phyloP scores from a whole-genome alignment of 2,113 vertebrate genomes.

The Cebus imitator region DNA sequence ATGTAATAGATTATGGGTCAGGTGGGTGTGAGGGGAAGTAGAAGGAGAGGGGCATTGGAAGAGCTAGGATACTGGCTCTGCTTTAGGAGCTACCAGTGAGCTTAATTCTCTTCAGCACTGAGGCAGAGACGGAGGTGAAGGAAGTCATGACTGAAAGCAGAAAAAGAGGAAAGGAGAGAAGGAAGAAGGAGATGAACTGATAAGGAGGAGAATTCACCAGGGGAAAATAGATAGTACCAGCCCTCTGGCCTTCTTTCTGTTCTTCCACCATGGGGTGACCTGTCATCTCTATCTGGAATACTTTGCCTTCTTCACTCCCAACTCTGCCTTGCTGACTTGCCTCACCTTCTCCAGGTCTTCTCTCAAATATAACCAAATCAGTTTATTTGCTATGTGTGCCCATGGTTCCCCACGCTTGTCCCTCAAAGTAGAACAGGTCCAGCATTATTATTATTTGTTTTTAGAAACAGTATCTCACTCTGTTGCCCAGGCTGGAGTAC shows the following conservation, averaged over 20 bases:
- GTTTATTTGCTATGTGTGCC: neutral
- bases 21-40: too few species aligned
- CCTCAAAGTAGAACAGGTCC: neutral
- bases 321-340: neutral
- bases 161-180: neutral
- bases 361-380: neutral
- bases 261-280: too few species aligned
- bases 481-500: too few species aligned
- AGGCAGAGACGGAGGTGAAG: neutral
- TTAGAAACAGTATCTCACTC: too few species aligned
- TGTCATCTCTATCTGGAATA: neutral
- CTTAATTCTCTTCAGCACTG: neutral
- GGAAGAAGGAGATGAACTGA: neutral
- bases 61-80: neutral
- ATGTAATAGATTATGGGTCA: neutral
- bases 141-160: neutral
- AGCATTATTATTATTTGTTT: neutral
- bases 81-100: neutral
- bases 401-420: neutral
- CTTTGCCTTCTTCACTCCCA: neutral
- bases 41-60: neutral
- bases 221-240: neutral
- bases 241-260: neutral
- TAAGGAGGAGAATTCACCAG: neutral
- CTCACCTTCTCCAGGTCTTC: neutral